phyloP scores from a whole-genome alignment of 1,140 invertebrate species.

The Zaprionus inermis region DNA sequence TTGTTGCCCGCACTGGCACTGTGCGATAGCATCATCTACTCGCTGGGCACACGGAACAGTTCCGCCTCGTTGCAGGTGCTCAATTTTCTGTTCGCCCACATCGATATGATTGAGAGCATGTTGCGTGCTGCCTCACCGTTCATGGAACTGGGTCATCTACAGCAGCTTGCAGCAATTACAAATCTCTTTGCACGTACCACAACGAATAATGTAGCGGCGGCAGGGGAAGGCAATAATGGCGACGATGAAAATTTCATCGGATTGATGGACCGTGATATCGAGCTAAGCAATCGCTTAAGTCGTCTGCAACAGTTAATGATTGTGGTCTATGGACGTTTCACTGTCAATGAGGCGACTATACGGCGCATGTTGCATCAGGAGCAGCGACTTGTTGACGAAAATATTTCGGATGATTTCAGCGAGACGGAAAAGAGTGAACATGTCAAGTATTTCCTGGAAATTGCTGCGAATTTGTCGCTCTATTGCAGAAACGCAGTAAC shows the following conservation, averaged over 20 bases:
- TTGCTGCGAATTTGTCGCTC: constrained; percentile 88
- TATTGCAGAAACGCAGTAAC: constrained; percentile 88
- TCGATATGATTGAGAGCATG: constrained; percentile 91
- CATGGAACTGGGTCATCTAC: constrained; percentile 87
- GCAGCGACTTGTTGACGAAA: not conserved
- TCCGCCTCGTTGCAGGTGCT: constrained; percentile 91
- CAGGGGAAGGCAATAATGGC: not conserved
- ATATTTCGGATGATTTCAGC: constrained; percentile 16
- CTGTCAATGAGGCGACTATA: constrained; percentile 81
- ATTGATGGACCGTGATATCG: constrained; percentile 83
- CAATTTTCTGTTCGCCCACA: constrained; percentile 91
- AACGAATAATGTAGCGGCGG: constrained; percentile 21
- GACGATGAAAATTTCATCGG: constrained; percentile 43
- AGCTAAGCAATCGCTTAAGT: constrained; percentile 86
- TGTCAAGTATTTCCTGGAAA: constrained; percentile 85
- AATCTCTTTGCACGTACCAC: constrained; percentile 91
- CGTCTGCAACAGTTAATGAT: constrained; percentile 89
- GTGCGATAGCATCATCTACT: constrained; percentile 92
- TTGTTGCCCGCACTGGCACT: constrained; percentile 91
- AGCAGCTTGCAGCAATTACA: constrained; percentile 90
- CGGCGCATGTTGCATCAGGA: constrained; percentile 57
- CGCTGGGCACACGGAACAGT: constrained; percentile 92
- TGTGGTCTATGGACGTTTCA: constrained; percentile 89
- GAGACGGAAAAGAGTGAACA: constrained; percentile 46
- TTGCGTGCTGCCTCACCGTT: constrained; percentile 88